A percentile compares a stretch with the other conserved stretches of the same genome.
These are phyloP conservation scores for Phymorhynchus buccinoides DNA, from an alignment of 1,140 invertebrate species.

Conservation along the genomic window DNA sequence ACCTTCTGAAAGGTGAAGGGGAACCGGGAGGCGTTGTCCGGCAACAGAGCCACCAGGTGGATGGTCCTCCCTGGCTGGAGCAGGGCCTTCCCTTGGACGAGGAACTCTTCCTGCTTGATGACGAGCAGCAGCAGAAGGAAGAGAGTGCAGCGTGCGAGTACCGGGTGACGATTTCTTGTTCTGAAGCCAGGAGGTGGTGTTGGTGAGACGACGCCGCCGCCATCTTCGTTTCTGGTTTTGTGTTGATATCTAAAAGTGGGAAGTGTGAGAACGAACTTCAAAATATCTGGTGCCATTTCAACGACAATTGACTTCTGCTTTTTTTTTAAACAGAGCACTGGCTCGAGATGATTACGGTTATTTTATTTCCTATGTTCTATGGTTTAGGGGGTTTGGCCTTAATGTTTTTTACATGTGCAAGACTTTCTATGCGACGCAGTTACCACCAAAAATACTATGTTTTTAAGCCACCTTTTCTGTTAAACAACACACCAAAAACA, in stretches of 20 bases:
- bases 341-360: background rate
- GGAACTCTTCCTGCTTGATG: background rate
- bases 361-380: background rate
- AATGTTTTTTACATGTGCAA: too few species aligned
- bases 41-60: constrained; percentile 54
- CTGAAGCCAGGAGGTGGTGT: background rate
- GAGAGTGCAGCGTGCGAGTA: background rate
- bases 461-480: too few species aligned
- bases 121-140: background rate
- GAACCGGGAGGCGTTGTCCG: constrained; percentile 40
- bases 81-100: background rate
- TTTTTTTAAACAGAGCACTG: background rate
- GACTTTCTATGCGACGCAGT: too few species aligned
- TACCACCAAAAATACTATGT: too few species aligned
- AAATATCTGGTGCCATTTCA: background rate
- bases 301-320: background rate
- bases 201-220: too few species aligned
- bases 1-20: constrained; percentile 55
- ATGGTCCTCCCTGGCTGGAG: constrained; percentile 24
- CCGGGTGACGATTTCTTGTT: background rate
- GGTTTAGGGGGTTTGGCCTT: too few species aligned
- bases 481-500: too few species aligned
- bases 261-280: background rate
- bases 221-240: background rate
- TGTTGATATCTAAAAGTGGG: background rate